Evolutionary conservation across 30 jellyfish, hydroid and myxozoan genomes (phyloP).

Genomic region (Pelagia noctiluca): DNA sequence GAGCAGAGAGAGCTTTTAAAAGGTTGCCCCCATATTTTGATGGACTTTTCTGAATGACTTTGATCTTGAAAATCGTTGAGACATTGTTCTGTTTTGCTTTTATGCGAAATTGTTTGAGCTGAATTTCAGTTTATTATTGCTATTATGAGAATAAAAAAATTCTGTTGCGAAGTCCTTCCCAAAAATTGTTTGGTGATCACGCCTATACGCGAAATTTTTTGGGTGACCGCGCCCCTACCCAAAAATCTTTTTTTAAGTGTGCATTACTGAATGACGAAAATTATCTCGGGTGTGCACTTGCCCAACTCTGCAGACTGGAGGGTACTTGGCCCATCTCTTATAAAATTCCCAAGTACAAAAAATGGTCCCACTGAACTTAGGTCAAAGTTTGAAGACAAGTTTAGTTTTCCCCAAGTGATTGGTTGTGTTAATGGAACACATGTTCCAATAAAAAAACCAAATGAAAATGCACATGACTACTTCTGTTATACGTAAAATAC

Average conservation of each 20-base stretch:
- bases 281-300: too few species aligned
- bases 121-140: background rate
- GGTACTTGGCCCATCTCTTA: too few species aligned
- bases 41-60: conserved; percentile 21
- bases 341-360: too few species aligned
- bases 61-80: conserved; percentile 15
- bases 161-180: conserved; percentile 8
- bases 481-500: too few species aligned
- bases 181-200: conserved; percentile 6
- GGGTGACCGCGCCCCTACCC: conserved; percentile 12
- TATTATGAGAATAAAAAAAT: background rate
- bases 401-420: too few species aligned
- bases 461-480: too few species aligned
- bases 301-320: too few species aligned
- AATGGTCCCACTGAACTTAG: too few species aligned
- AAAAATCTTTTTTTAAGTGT: background rate
- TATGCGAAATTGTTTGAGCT: conserved; percentile 7
- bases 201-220: conserved; percentile 7
- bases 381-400: too few species aligned
- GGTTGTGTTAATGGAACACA: too few species aligned
- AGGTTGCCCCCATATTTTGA: conserved; percentile 26
- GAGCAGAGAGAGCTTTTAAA: conserved; percentile 22
- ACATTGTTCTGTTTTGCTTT: conserved; percentile 10
- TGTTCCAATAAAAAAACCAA: too few species aligned
- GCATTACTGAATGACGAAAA: conserved; percentile 1